phyloP scores from a whole-genome alignment of 35 echinoderm and acorn worm species.

The Lytechinus pictus region DNA sequence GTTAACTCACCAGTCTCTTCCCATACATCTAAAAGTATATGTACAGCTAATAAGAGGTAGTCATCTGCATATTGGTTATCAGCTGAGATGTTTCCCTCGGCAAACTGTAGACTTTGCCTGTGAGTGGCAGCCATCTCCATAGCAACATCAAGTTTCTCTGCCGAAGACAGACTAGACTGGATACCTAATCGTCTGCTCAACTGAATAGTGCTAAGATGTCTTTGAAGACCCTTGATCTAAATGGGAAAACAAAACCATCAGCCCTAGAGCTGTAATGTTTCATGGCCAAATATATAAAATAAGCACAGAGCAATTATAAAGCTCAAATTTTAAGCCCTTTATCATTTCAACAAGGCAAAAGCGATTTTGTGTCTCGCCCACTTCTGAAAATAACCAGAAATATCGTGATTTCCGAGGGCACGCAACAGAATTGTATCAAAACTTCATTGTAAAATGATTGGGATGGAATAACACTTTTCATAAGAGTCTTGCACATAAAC shows the following conservation, averaged over 20 bases:
- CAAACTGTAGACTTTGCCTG: slow-evolving; percentile 66
- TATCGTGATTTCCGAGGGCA: no score
- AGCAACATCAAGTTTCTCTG: slow-evolving; percentile 69
- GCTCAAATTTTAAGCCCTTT: no score
- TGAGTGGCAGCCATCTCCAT: slow-evolving; percentile 69
- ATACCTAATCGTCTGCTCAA: slow-evolving; percentile 75
- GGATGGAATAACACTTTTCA: no score
- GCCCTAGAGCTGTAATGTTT: no score
- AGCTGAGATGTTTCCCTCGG: slow-evolving; percentile 56
- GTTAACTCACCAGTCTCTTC: slow-evolving; percentile 72
- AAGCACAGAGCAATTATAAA: no score
- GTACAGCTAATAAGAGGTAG: slow-evolving; percentile 91
- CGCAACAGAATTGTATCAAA: no score
- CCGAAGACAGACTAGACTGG: slow-evolving; percentile 65
- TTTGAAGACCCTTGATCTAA: slow-evolving; percentile 87
- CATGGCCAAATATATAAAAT: no score
- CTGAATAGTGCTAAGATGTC: slow-evolving; percentile 80
- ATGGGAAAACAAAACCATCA: background rate
- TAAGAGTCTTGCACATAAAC: no score
- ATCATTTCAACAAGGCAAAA: no score
- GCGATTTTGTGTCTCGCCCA: no score
- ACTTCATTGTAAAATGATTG: no score
- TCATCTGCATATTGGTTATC: slow-evolving; percentile 90
- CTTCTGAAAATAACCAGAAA: no score
- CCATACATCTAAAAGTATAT: slow-evolving; percentile 90